A percentile compares a stretch with the other conserved stretches of the same genome.
Conservation (phyloP, 2,888 invertebrate species). For the Drepanosiphum platanoidis region DNA sequence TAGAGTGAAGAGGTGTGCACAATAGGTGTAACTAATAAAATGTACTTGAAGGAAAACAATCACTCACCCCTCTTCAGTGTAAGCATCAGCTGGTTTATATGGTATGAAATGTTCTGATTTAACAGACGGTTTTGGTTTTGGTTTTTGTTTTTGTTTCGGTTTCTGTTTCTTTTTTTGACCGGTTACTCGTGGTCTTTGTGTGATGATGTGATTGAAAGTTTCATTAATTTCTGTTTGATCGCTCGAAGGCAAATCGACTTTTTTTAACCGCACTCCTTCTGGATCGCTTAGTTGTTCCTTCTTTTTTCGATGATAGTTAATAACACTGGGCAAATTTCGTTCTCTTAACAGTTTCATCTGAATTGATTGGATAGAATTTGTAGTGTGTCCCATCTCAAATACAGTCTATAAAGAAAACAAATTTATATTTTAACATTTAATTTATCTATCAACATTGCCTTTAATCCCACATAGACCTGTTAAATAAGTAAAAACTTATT, state of each 20-base stretch:
- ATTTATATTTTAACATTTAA: neutral
- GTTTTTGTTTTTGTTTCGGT: slow-evolving; percentile 50
- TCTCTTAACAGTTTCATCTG: slow-evolving; percentile 90
- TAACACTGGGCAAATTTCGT: slow-evolving; percentile 74
- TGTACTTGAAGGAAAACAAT: slow-evolving; percentile 49
- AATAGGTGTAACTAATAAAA: no score
- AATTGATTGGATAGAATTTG: slow-evolving; percentile 79
- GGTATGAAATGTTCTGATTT: slow-evolving; percentile 89
- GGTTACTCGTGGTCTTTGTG: slow-evolving; percentile 62
- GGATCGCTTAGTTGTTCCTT: slow-evolving; percentile 67
- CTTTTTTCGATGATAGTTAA: slow-evolving; percentile 68
- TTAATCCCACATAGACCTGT: no score
- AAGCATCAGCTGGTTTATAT: slow-evolving; percentile 84
- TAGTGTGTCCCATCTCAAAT: slow-evolving; percentile 87
- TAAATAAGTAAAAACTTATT: no score
- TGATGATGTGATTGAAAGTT: slow-evolving; percentile 65
- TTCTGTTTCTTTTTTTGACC: slow-evolving; percentile 62
- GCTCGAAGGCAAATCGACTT: slow-evolving; percentile 62
- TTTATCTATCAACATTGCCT: no score
- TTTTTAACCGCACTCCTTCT: slow-evolving; percentile 62
- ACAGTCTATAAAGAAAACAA: slow-evolving; percentile 77
- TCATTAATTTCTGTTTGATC: slow-evolving; percentile 64
- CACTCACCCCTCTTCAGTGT: slow-evolving; percentile 82
- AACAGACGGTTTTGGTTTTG: slow-evolving; percentile 64
- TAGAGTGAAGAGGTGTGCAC: no score